phyloP scores from a whole-genome alignment of 2,888 invertebrate species.

The Leistus spinibarbis region DNA sequence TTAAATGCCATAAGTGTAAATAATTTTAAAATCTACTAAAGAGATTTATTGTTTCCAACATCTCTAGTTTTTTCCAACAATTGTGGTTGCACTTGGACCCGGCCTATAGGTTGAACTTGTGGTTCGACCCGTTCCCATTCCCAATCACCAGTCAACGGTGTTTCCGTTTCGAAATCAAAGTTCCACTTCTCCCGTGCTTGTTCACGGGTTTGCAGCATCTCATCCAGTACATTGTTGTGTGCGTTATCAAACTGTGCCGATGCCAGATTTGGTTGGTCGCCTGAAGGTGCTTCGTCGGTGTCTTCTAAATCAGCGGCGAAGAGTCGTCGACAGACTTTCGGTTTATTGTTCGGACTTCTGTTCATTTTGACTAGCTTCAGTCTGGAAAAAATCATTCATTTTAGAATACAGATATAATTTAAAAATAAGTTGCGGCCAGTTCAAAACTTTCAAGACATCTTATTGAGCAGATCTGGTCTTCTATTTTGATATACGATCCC shows the following conservation, averaged over 20 bases:
- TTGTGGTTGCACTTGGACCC: background rate
- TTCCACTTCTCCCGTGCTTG: slow-evolving; percentile 60
- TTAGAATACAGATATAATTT: background rate
- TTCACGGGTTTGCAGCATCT: slow-evolving; percentile 22
- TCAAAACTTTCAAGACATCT: too few species aligned
- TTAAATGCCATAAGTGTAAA: background rate
- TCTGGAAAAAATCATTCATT: background rate
- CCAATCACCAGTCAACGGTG: slow-evolving; percentile 58
- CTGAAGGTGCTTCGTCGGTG: background rate
- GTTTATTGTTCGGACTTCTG: slow-evolving; percentile 38
- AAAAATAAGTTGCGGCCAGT: background rate
- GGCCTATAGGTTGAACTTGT: background rate
- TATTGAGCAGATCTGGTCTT: too few species aligned
- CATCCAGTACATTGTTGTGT: background rate
- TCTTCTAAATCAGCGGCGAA: slow-evolving; percentile 50
- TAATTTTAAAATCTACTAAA: background rate
- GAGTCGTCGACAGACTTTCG: slow-evolving; percentile 57
- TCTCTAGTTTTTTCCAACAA: background rate
- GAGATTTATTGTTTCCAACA: background rate
- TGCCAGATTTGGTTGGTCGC: background rate
- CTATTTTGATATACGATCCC: too few species aligned
- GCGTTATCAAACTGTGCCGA: slow-evolving; percentile 1
- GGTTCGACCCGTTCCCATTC: slow-evolving; percentile 57
- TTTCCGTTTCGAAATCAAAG: slow-evolving; percentile 63
- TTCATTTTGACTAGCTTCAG: background rate